Evolutionary conservation across 2,888 invertebrate genomes (phyloP), one percentile per base, ranked within the genome.

Genomic region (Cataglyphis albicans): DNA sequence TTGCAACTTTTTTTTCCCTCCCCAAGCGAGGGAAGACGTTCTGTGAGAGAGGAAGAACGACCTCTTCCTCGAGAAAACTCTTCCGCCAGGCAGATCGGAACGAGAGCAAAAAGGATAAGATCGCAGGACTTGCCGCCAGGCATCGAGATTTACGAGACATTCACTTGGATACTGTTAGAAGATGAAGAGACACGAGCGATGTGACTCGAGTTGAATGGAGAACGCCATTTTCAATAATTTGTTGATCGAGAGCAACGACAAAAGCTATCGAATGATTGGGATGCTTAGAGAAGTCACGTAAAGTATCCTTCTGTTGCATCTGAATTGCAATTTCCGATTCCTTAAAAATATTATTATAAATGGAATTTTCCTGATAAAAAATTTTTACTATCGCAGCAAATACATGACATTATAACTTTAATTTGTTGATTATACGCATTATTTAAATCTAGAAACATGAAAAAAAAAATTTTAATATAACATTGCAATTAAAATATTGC

Each of bases 91-190:
- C 70, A 29, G 59, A 78, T 70, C 78, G 57, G 70, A 70, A 57
- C 44, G 48, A 55, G 57, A 61, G 80, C 80, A 72, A 82, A 80
- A 63, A 83, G 41, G 41, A 68, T 63, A 15, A 68, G 78, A 75
- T 82, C 81, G 81, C 82, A 81, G 82, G 83, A 89, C 85, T 87
- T 83, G 83, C 82, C 82, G 72, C 82, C 81, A 84, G 84, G 67
- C 82, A 81, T 88, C 86, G 48, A 86, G 86, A 89, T 88, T 88
- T 89, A 88, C 87, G 87, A 86, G 84, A 52, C 68, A 89, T 83
- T 83, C 84, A 72, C 87, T 87, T 57, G 74, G 57, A 82, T 81
- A 15, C 32, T 52, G 38, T 52, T 81, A 35, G 74, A 76, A 89
- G 87, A 88, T 82, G 85, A 88, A 87, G 89, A 88, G 89, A 86